Percentiles rank a stretch among this genome's conserved stretches.
Evolutionary conservation across 2,113 vertebrate genomes (phyloP).

Genomic region (Alectura lathami): DNA sequence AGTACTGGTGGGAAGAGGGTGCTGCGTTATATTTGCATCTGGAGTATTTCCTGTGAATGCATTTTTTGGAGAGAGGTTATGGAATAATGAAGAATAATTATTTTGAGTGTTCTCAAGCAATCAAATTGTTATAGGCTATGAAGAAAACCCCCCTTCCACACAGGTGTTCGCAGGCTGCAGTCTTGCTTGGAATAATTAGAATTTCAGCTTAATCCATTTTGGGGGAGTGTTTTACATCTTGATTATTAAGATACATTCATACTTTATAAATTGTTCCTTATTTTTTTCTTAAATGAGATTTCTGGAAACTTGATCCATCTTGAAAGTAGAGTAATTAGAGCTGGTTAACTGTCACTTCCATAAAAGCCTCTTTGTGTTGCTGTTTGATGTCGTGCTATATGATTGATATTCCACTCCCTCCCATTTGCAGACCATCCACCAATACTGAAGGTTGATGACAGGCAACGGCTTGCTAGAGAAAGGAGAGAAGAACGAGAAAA

Average conservation of each 20-base stretch:
- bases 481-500: slow-evolving; percentile 90
- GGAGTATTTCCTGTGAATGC: not conserved
- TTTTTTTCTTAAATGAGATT: not conserved
- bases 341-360: not conserved
- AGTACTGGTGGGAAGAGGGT: not conserved
- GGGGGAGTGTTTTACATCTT: not conserved
- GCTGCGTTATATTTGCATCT: not conserved
- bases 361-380: not conserved
- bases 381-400: not conserved
- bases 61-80: not conserved
- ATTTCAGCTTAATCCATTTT: not conserved
- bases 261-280: not conserved
- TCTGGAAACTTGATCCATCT: not conserved
- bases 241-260: not conserved
- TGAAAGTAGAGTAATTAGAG: not conserved
- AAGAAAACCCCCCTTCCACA: not conserved
- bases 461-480: slow-evolving; percentile 90
- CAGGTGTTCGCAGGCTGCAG: not conserved
- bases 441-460: slow-evolving; percentile 89
- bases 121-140: not conserved
- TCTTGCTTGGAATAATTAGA: not conserved
- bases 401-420: not conserved
- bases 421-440: slow-evolving; percentile 79
- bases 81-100: not conserved
- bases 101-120: not conserved